Evolutionary conservation across 2,888 invertebrate genomes (phyloP).

Genomic region (Strigamia transsilvanica): DNA sequence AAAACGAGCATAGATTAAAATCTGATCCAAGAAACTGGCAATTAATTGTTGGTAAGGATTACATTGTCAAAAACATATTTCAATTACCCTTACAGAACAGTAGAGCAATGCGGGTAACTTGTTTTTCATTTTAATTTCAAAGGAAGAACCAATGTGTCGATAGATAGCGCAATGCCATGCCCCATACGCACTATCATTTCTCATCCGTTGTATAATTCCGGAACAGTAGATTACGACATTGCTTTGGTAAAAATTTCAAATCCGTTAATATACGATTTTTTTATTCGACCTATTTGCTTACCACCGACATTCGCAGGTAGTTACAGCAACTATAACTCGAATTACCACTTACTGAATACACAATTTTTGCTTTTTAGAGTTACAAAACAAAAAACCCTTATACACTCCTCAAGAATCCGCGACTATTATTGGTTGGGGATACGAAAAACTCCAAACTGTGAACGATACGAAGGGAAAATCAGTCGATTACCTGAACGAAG

Average conservation of each 20-base stretch:
- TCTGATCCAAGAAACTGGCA: background rate
- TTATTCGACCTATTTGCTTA: background rate
- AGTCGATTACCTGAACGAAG: background rate
- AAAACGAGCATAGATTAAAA: background rate
- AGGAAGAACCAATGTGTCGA: background rate
- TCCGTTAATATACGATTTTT: background rate
- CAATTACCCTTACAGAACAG: too few relatives aligned
- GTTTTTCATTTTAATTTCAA: background rate
- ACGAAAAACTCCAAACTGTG: background rate
- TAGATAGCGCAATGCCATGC: background rate
- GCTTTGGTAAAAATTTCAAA: background rate
- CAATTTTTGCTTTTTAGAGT: background rate
- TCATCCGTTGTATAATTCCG: background rate
- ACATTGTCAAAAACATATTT: background rate
- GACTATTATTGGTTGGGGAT: background rate
- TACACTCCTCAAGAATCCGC: background rate
- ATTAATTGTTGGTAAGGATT: conserved; percentile 4
- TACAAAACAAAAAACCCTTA: background rate
- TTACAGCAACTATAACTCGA: too few relatives aligned
- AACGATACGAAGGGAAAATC: background rate
- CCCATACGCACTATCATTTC: background rate
- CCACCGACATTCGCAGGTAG: background rate
- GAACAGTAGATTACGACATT: background rate
- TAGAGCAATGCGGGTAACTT: too few relatives aligned
- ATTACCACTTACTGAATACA: background rate